A percentile compares a stretch with the other conserved stretches of the same genome.
Conservation (phyloP, 2,113 vertebrate genomes). For the Agapornis roseicollis region DNA sequence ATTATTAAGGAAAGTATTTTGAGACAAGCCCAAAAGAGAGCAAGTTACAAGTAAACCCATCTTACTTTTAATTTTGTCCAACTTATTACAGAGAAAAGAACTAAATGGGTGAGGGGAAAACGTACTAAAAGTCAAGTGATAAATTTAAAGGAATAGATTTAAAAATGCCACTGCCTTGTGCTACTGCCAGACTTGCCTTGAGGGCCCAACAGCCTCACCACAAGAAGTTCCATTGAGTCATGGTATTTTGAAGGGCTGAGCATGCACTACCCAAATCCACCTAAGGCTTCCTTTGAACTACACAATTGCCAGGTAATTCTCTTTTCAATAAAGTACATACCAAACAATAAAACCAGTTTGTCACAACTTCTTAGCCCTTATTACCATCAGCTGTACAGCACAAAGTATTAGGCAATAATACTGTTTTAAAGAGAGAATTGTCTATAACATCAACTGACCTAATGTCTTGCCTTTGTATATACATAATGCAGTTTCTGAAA, state of each 20-base stretch:
- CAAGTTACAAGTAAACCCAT: background rate
- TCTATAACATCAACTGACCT: background rate
- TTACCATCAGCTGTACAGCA: background rate
- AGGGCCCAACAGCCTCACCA: background rate
- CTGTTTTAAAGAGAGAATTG: background rate
- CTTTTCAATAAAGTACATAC: background rate
- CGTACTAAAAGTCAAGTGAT: background rate
- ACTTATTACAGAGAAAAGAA: background rate
- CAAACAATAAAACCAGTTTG: background rate
- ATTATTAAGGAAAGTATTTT: conserved; percentile 38
- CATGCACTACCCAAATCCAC: background rate
- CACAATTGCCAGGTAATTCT: background rate
- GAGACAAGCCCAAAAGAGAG: background rate
- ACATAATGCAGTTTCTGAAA: background rate
- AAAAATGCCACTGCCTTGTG: background rate
- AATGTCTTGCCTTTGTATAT: background rate
- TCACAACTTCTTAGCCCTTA: background rate
- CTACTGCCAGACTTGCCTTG: background rate
- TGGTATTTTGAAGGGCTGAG: background rate
- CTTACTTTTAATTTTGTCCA: background rate
- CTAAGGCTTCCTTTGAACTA: background rate
- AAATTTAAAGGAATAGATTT: background rate
- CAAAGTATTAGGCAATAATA: background rate
- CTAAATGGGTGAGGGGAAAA: background rate
- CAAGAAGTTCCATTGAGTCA: background rate